Base-by-base conservation (phyloP, 2,113 vertebrate species). In the Catharus minimus region DNA sequence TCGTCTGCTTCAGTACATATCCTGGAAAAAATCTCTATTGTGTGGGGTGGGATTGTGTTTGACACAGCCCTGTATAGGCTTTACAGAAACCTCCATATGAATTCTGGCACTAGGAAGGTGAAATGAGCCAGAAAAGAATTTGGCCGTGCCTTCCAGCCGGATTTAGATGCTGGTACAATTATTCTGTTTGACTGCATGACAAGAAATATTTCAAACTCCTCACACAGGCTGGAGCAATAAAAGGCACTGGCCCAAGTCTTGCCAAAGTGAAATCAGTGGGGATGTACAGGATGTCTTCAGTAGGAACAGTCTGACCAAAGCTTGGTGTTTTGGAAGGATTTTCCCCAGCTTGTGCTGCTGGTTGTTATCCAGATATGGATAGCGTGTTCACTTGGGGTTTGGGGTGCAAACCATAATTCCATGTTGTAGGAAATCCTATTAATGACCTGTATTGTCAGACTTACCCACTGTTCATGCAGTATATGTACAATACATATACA, bases 171-270 rank as follows among this genome's bases (percentile, higher is more conserved):
- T 8, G 12, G 43, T 88, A 47, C 65, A 27, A 60, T 90, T 92
- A 88, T 56, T 92, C 75, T 83, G 57, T 86, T 76, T 95, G 90
- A 95, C 85, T 90, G 64, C 80, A 33, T 92, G 88, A 92, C 93
- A 92, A 90, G 88, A 77, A 88, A 13, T 64, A 81, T 75, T 95
- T 83, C 53, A 68, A 77, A 74, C 72, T 86, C 52, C 61, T 79
- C 41, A 10, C 24, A 11, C 0, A 44, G 76, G 60, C 62, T 36
- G 39, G 22, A 89, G 60, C 38, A 79, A 7, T 58, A 38, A 82
- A 87, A 89, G 75, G 52, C 85, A 55, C 11, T 62, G 44, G 67
- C 62, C 30, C 79, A 82, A 0, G 49, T 72, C 84, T 69, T 57
- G 26, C 67, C 81, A 24, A 21, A 13, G 43, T 71, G 67, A 80